phyloP scores from a whole-genome alignment of 2,113 vertebrate species.

The Sphyrna mokarran region DNA sequence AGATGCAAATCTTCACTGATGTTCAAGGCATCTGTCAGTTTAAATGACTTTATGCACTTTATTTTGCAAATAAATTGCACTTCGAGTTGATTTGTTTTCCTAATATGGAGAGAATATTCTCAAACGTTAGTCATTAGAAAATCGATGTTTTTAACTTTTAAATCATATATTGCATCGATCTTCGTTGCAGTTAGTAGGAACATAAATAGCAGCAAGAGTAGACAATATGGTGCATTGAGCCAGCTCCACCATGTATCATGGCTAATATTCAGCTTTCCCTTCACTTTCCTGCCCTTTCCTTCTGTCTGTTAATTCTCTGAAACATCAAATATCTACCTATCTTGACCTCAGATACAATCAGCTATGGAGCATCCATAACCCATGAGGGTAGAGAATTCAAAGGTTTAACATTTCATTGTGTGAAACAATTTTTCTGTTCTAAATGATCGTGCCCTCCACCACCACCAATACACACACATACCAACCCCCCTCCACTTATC shows the following conservation, averaged over 20 bases:
- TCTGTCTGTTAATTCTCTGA: no score
- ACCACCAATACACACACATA: not conserved
- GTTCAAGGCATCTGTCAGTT: not conserved
- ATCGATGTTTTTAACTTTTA: not conserved
- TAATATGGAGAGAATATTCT: not conserved
- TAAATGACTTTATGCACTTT: not conserved
- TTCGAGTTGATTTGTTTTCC: not conserved
- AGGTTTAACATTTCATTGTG: not conserved
- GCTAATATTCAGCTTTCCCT: no score
- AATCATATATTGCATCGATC: not conserved
- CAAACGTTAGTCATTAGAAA: not conserved
- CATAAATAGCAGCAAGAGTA: no score
- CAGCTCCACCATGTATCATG: no score
- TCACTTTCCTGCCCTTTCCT: no score
- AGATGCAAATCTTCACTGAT: not conserved
- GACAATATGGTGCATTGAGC: no score
- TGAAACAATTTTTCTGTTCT: not conserved
- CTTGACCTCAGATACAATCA: no score
- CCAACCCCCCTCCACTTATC: not conserved
- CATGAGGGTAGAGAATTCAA: no score
- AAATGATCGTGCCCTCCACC: not conserved
- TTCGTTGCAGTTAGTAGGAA: not conserved
- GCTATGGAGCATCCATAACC: no score
- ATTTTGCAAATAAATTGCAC: not conserved
- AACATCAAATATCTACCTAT: no score